Evolutionary conservation across 2,888 invertebrate species (phyloP).

Genomic region (Parochlus steinenii): DNA sequence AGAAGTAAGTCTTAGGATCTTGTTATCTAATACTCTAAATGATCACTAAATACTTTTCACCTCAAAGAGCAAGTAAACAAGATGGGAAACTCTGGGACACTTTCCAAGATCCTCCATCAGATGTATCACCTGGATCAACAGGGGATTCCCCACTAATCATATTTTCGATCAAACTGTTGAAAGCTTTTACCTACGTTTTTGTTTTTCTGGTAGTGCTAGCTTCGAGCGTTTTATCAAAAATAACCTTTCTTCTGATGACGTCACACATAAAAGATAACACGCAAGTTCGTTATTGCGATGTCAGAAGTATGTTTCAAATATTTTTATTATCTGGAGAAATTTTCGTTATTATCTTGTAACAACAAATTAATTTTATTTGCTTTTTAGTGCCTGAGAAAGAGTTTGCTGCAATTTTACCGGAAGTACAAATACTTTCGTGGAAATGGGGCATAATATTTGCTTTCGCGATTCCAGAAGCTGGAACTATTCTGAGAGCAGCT

Average conservation of each 20-base stretch:
- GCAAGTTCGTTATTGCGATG: constrained; percentile 42
- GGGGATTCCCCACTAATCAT: constrained; percentile 44
- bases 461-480: constrained; percentile 59
- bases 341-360: constrained; percentile 2
- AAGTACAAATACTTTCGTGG: constrained; percentile 54
- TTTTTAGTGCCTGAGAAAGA: constrained; percentile 40
- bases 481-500: constrained; percentile 50
- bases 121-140: constrained; percentile 50
- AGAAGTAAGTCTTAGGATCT: no score
- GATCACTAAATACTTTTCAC: neutral
- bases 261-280: constrained; percentile 44
- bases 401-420: constrained; percentile 41
- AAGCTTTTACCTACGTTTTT: constrained; percentile 48
- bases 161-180: constrained; percentile 41
- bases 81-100: constrained; percentile 58
- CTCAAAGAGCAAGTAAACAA: constrained; percentile 20
- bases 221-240: constrained; percentile 55
- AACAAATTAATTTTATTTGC: constrained; percentile 10
- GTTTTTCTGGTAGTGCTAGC: constrained; percentile 49
- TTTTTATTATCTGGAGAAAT: constrained; percentile 13
- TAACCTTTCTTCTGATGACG: constrained; percentile 53
- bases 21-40: no score
- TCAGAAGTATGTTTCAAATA: constrained; percentile 20
- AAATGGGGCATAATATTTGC: constrained; percentile 63
- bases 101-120: constrained; percentile 55